Base-by-base conservation (phyloP, 92 coral and sea anemone genomes). In the Siderastrea siderea region DNA sequence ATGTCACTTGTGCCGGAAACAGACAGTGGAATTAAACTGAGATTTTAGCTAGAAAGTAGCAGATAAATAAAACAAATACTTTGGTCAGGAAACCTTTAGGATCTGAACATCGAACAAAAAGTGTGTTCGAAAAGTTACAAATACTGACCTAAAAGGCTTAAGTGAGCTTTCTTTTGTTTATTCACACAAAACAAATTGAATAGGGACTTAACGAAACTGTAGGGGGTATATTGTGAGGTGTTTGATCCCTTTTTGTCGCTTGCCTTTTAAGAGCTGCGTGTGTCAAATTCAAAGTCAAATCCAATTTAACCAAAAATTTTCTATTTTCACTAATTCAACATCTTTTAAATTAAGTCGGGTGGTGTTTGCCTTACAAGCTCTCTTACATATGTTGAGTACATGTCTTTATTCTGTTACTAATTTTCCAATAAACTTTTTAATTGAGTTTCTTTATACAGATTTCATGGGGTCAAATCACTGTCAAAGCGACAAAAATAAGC, bases 361-460 rank as follows among this genome's bases (percentile, higher is more conserved):
- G 4, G n/a, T 80, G 75, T 51, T 67, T 80, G 59, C 58, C 2
- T 50, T 43, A 38, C 3, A 3, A 16, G 7, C 9, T 7, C 12
- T 45, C 74, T 52, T 69, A 17, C 71, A 80, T 66, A 17, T 43
- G 71, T 26, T 52, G 11, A 12, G 74, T 68, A 7, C 11, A 3
- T n/a, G 8, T 71, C 60, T 53, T 84, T 78, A 69, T 48, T 49
- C 57, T 67, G 76, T 58, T 68, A 65, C 90, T 92, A 75, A 88
- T 88, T 92, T 88, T 47, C 83, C 72, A 67, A 81, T 90, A 81
- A 88, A 68, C 87, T 57, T 70, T 52, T 47, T 84, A 79, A 88
- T 88, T 92, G 90, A 74, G 78, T 69, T 55, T 47, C 84, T 71
- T 77, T 88, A 63, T 58, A n/a, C 46, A 72, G 89, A 67, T 83